These are phyloP conservation scores for Carassius gibelio DNA, from an alignment of 2,113 vertebrate species.

Conservation along the genomic window DNA sequence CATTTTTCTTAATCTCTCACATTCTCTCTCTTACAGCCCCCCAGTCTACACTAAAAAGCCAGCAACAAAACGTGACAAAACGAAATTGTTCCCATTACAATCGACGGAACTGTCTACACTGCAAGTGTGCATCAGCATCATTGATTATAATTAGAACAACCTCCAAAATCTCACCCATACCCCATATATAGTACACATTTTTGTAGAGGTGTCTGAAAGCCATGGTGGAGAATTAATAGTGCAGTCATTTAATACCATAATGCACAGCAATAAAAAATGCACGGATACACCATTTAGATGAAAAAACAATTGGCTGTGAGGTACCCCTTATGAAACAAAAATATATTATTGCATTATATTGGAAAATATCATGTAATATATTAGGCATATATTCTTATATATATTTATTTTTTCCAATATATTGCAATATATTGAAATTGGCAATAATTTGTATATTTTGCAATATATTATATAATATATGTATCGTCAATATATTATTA, in stretches of 20 bases:
- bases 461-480: no score
- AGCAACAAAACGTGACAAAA: neutral
- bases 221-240: neutral
- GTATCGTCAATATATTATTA: no score
- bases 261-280: neutral
- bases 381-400: no score
- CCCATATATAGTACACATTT: neutral
- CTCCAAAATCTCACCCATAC: neutral
- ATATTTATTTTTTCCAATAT: no score
- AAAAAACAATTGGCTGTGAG: neutral
- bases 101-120: neutral
- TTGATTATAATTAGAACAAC: slow-evolving; percentile 10
- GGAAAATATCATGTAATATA: no score
- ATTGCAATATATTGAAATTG: no score
- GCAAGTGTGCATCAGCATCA: neutral
- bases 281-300: neutral
- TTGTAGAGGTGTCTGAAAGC: neutral
- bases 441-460: no score
- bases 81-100: slow-evolving; percentile 10
- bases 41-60: neutral
- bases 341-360: no score
- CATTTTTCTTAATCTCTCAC: slow-evolving; percentile 11
- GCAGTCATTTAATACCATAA: neutral
- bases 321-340: no score
- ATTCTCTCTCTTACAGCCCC: neutral